Base-by-base conservation (phyloP, 2,888 invertebrate genomes). In the Tenthredo distinguenda region DNA sequence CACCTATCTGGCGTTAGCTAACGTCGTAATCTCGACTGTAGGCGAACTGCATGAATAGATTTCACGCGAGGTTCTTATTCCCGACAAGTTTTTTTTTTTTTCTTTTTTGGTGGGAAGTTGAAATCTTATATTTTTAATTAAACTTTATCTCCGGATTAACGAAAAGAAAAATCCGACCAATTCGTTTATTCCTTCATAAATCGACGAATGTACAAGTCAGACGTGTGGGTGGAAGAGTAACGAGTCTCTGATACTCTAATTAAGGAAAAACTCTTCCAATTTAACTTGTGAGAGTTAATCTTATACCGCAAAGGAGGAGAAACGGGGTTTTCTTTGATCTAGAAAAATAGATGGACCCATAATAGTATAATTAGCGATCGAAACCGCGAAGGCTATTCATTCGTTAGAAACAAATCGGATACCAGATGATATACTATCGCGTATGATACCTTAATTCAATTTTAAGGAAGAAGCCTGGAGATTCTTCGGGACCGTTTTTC, bases 11-110 rank as follows among this genome's bases (percentile, higher is more conserved):
- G 40, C 58, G 26, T 81, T 62, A 40, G 81, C 81, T 77, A 40
- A 81, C 81, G 40, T 37, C 40, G 62, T 81, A 81, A 81, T 81
- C 81, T 81, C 81, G 1, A n/a, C 62, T 58, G 40, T 58, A 62
- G 15, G 62, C 62, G 62, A 81, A 40, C 10, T 43, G 74, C 21
- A 34, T 40, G 40, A 40, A 81, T 37, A 77, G 55, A 74, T 40
- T 21, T 74, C 9, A 43, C 43, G 55, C 55, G 72, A 43, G 21
- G 21, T 21, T 50, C 77, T 77, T 34, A 55, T 77, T 55, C 2
- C 31, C n/a, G 21, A 55, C 77, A 34, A 77, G 55, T 77, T 77
- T 77, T 43, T 43, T 0, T 26, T 26, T 26, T 1, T 77, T 77
- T 77, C 26, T 43, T 0, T 26, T 26, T 26, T 1, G 1, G 18